Evolutionary conservation across 2,797 vertebrate species (phyloP).

Genomic region (Cirrhinus molitorella): DNA sequence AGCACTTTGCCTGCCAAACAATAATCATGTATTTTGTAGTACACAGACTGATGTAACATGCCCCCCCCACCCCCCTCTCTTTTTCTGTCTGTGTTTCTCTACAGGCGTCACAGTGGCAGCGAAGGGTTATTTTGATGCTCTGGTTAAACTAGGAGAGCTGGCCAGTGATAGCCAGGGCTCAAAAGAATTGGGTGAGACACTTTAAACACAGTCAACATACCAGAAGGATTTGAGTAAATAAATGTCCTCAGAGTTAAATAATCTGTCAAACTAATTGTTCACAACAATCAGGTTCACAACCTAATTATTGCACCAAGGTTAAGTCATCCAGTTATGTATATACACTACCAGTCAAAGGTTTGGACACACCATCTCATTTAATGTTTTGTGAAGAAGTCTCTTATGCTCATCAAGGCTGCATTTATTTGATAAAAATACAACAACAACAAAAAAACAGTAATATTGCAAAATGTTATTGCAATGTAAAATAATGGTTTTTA

Average conservation of each 20-base stretch:
- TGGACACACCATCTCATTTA: too few species aligned
- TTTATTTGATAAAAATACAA: too few species aligned
- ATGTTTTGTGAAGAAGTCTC: too few species aligned
- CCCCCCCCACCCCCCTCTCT: neutral
- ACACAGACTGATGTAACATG: neutral
- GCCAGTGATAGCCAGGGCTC: constrained; percentile 88
- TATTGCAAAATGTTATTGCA: too few species aligned
- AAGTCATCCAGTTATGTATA: too few species aligned
- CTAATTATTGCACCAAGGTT: neutral
- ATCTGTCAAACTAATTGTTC: neutral
- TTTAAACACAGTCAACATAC: neutral
- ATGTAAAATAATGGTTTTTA: too few species aligned
- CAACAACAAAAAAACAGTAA: too few species aligned
- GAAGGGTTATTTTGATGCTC: constrained; percentile 87
- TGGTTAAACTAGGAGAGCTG: constrained; percentile 87
- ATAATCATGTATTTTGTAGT: constrained; percentile 3
- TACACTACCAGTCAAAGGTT: too few species aligned
- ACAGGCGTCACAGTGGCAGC: constrained; percentile 86
- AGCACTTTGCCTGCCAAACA: neutral
- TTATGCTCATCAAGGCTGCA: too few species aligned
- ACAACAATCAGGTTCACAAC: neutral
- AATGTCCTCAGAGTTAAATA: neutral
- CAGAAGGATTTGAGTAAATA: neutral
- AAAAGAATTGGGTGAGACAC: constrained; percentile 85
- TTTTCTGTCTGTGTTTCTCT: neutral